Evolutionary conservation across 2,113 vertebrate species (phyloP), one percentile per base, ranked within the genome.

Genomic region (Phylloscopus whistleri): DNA sequence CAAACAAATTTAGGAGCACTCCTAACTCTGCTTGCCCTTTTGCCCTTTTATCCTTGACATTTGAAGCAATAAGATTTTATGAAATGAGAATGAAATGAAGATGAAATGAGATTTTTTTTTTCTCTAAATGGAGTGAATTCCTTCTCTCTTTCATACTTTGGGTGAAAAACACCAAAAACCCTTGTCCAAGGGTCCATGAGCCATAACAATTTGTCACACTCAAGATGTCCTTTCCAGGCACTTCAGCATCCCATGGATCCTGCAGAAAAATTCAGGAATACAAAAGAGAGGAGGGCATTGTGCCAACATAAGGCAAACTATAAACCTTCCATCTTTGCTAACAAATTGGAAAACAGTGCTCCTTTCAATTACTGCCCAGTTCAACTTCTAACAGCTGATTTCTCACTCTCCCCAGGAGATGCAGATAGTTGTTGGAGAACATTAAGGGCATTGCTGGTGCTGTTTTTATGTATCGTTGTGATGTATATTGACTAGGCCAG

Each of bases 131-230:
- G n/a, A 24, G 6, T 1, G 20, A 13, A 60, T n/a, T 73, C 18
- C 5, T 81, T 46, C 7, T 59, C 2, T 77, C 15, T 75, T 55
- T 68, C 39, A 44, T 60, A 9, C 7, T 59, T 63, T 5, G 26
- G 17, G n/a, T 41, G 13, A 67, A 87, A 44, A 73, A 62, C 4
- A 49, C 5, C 48, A 46, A 78, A 55, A 59, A 37, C 4, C 5
- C 18, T 56, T 59, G 7, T 56, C 24, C 31, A n/a, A 37, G 9
- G 19, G 22, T 62, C 30, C 11, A 19, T 21, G 43, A 77, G 22
- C 17, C 1, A 2, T 0, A 2, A 41, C 2, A 72, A 51, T 46
- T 12, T 11, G 28, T 28, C 10, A 15, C 3, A 2, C 7, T 77
- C 20, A 43, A 16, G 7, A 27, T 0, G 1, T 24, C 2, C 23